Evolutionary conservation across 2,888 invertebrate species (phyloP), one percentile per base, ranked within the genome.

Genomic region (Uloborus plumipes): DNA sequence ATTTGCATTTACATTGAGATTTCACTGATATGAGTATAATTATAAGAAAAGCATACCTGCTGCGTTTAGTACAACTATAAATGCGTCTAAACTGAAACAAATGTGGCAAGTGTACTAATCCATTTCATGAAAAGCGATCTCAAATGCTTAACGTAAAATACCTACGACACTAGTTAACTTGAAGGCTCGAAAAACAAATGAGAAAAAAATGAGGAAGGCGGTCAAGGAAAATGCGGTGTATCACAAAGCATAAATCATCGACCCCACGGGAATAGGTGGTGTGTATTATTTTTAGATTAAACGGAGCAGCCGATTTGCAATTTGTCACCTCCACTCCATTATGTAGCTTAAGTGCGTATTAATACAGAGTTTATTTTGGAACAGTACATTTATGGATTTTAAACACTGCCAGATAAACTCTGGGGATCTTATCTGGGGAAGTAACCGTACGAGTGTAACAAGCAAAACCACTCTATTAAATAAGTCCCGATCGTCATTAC

Each of bases 291-390:
- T 82, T 82, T 75, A 71, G 82, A 76, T 82, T 82, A 76, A 80
- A 82, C 53, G 76, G 65, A 53, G 53, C 53, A 82, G 72, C 71
- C 76, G 82, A 82, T 82, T 81, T 75, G 70, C 81, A 81, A 81
- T 81, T 82, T 76, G 76, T 76, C 82, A 82, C 82, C 76, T 71
- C 16, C 31, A 64, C 61, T 76, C 81, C 81, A 82, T 82, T 82
- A 82, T 82, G 80, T 74, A 74, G 49, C 67, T 74, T 81, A 81
- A 81, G 80, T 70, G 80, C 69, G 80, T 81, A 81, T 81, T 81
- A 81, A 81, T 81, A 55, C 80, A 26, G 13, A 74, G 73, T 64
- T 81, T 81, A 81, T 81, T 81, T 81, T 81, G 58, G 73, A 80
- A 62, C 80, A 69, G 70, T 55, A 64, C 64, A 64, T 74, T 59